Percentiles rank a stretch among this genome's conserved stretches.
These are phyloP conservation scores for Lycocorax pyrrhopterus DNA, from an alignment of 2,113 vertebrate species.

Conservation along the genomic window DNA sequence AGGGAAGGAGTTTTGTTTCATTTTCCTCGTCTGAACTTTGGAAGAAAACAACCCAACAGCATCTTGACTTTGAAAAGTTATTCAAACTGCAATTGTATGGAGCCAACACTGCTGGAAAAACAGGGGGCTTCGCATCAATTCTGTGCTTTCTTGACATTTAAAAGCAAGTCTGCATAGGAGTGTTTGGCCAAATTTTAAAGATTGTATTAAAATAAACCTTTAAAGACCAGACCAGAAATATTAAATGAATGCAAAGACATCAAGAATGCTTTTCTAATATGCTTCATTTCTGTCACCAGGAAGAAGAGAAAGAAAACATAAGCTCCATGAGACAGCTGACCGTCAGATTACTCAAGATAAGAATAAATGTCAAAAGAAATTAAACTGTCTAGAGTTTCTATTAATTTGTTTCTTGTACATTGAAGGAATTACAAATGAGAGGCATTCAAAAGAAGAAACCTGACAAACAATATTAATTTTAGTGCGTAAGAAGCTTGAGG, in stretches of 20 bases:
- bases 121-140: neutral
- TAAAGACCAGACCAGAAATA: neutral
- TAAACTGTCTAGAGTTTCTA: neutral
- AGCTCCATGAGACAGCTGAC: neutral
- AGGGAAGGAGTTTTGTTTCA: neutral
- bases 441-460: neutral
- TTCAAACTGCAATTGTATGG: neutral
- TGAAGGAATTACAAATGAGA: neutral
- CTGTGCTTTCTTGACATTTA: neutral
- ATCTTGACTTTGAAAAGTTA: neutral
- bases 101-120: neutral
- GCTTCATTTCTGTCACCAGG: neutral
- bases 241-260: neutral
- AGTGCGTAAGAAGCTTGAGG: neutral
- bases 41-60: neutral
- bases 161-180: neutral
- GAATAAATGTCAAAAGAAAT: conserved; percentile 1
- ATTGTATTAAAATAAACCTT: neutral
- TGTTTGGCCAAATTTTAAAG: neutral
- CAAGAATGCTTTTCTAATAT: neutral
- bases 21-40: neutral
- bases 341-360: neutral
- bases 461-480: conserved; percentile 13
- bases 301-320: neutral
- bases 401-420: conserved; percentile 2